Evolutionary conservation across 2,113 vertebrate species (phyloP).

Genomic region (Mustela nigripes): DNA sequence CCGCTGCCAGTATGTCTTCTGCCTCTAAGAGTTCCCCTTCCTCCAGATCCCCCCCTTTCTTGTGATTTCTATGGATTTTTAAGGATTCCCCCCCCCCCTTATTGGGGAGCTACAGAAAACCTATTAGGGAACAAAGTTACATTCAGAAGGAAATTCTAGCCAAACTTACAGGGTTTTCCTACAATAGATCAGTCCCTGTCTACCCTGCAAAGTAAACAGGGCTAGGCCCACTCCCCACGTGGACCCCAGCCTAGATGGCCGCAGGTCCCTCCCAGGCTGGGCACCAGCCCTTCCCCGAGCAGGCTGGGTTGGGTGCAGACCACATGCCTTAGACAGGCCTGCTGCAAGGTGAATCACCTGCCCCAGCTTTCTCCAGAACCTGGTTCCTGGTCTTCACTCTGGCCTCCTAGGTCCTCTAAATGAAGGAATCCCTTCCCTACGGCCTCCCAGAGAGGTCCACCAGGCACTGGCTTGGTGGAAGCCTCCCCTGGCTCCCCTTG

Average conservation of each 20-base stretch:
- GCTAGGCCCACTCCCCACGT: neutral
- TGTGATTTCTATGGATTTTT: neutral
- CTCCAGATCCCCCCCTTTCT: neutral
- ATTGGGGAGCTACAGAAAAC: neutral
- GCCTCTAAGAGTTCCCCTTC: neutral
- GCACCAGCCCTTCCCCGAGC: neutral
- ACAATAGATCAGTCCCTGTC: rapidly evolving
- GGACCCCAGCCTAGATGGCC: neutral
- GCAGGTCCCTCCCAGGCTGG: neutral
- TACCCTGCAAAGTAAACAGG: neutral
- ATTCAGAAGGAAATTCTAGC: neutral
- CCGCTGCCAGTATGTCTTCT: neutral
- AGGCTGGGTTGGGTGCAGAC: neutral
- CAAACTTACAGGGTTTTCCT: neutral
- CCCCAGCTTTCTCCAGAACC: neutral
- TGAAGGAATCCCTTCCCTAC: neutral
- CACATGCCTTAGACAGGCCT: neutral
- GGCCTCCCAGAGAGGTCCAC: neutral
- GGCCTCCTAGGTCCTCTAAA: neutral
- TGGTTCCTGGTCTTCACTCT: neutral
- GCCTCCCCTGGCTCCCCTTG: neutral
- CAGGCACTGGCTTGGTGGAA: neutral
- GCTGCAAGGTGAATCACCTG: neutral
- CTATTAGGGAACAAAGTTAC: neutral
- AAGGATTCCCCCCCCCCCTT: neutral